These are phyloP conservation scores for Luperina nickerlii DNA, from an alignment of 2,888 invertebrate species.

Conservation along the genomic window DNA sequence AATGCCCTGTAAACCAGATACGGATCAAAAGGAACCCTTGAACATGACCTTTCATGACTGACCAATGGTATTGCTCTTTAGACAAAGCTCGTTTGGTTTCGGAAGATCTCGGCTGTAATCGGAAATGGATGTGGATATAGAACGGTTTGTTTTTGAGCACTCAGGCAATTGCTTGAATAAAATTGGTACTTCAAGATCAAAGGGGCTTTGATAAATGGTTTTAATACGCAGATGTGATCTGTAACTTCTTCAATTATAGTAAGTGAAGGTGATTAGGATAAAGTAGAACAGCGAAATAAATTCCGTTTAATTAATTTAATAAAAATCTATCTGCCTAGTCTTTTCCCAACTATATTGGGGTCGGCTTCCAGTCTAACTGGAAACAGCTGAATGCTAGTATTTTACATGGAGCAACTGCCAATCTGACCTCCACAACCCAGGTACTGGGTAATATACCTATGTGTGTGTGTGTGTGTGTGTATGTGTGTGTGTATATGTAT, in stretches of 20 bases:
- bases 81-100: constrained; percentile 28
- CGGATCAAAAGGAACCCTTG: constrained; percentile 15
- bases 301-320: too few relatives aligned
- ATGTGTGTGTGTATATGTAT: too few relatives aligned
- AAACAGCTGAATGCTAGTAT: too few relatives aligned
- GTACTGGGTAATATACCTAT: too few relatives aligned
- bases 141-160: constrained; percentile 22
- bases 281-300: background rate
- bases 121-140: constrained; percentile 11
- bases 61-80: constrained; percentile 17
- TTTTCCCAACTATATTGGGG: too few relatives aligned
- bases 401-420: too few relatives aligned
- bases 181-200: constrained; percentile 15
- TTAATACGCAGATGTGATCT: background rate
- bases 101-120: constrained; percentile 32
- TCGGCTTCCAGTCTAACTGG: too few relatives aligned
- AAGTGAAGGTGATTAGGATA: background rate
- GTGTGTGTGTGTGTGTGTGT: too few relatives aligned
- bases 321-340: too few relatives aligned
- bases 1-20: constrained; percentile 2
- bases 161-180: constrained; percentile 13
- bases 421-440: too few relatives aligned
- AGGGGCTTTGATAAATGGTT: constrained; percentile 7
- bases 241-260: background rate
- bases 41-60: constrained; percentile 1